A percentile compares a stretch with the other conserved stretches of the same genome.
phyloP scores from a whole-genome alignment of 2,888 invertebrate species.

The Leucophora obtusa region DNA sequence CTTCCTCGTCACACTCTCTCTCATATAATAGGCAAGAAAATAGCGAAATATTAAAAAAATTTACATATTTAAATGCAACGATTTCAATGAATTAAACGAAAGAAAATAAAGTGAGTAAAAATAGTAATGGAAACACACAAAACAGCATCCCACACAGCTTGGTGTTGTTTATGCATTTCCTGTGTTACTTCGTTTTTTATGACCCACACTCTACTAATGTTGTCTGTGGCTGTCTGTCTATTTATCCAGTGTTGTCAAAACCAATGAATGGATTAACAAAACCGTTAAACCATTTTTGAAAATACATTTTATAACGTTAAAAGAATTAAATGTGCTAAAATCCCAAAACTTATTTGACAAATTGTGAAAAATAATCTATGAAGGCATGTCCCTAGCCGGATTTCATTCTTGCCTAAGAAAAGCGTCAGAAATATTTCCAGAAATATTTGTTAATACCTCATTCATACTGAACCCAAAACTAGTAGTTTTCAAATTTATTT shows the following conservation, averaged over 20 bases:
- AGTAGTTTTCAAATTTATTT: too few relatives aligned
- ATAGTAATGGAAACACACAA: neutral
- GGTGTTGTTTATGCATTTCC: constrained; percentile 40
- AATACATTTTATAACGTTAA: too few relatives aligned
- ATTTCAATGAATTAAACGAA: constrained; percentile 12
- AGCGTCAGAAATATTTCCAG: too few relatives aligned
- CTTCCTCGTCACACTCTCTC: neutral
- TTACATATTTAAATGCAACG: constrained; percentile 19
- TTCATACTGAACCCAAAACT: too few relatives aligned
- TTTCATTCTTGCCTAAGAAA: too few relatives aligned
- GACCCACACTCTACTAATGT: constrained; percentile 19
- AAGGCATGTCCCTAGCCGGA: too few relatives aligned
- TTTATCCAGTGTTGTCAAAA: neutral
- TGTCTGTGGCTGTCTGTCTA: constrained; percentile 3
- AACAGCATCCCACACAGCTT: constrained; percentile 24
- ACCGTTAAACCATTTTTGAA: too few relatives aligned
- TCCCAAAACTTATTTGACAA: too few relatives aligned
- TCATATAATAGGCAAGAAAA: neutral
- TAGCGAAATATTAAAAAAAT: neutral
- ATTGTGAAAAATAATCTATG: too few relatives aligned
- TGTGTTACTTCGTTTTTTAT: constrained; percentile 31
- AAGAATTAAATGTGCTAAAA: too few relatives aligned
- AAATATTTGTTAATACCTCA: too few relatives aligned
- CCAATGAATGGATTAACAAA: neutral
- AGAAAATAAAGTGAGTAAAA: neutral